Conservation (phyloP, 2,797 vertebrate species). For the Cetoscarus ocellatus region DNA sequence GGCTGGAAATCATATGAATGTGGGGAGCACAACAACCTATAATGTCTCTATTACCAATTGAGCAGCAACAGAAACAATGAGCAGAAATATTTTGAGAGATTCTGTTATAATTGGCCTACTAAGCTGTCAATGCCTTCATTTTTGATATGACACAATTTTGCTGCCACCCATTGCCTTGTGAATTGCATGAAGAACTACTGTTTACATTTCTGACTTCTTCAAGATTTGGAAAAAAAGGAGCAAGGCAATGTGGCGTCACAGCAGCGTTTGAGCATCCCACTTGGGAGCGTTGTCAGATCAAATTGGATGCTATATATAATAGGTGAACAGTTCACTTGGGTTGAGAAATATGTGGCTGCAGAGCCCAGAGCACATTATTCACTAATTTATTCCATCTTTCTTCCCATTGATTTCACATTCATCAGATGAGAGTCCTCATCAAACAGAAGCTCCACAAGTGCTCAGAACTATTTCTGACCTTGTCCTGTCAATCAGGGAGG, state of each 20-base stretch:
- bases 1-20: not conserved
- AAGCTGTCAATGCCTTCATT: no score
- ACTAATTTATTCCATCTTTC: not conserved
- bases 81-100: not conserved
- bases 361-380: not conserved
- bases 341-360: not conserved
- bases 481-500: constrained; percentile 12
- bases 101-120: not conserved
- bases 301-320: not conserved
- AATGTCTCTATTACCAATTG: not conserved
- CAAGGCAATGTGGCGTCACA: no score
- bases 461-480: not conserved
- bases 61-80: not conserved
- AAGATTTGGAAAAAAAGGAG: no score
- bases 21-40: not conserved
- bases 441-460: not conserved
- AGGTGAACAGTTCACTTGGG: not conserved
- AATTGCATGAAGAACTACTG: no score
- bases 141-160: no score
- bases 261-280: not conserved
- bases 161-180: not conserved
- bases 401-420: not conserved
- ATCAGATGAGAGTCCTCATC: not conserved
- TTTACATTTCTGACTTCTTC: no score
- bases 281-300: not conserved